Base-by-base conservation (phyloP, 2,888 invertebrate genomes). In the Vesta saturnalis region DNA sequence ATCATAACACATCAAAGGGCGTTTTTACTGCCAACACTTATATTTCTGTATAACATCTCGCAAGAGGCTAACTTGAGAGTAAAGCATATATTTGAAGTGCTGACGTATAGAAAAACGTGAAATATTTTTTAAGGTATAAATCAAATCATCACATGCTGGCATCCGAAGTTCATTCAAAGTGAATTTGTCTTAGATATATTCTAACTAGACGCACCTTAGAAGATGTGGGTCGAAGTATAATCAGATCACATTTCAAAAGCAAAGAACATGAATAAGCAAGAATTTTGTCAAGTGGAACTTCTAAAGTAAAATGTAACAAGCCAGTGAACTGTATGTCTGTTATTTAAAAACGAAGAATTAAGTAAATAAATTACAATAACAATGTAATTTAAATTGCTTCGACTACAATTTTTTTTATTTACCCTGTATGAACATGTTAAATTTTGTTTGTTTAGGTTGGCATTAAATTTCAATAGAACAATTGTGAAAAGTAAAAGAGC, bases 201-300 rank as follows among this genome's bases (percentile, higher is more conserved):
- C 60, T 60, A 60, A 60, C 60, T 60, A 39, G 8, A 39, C 39
- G 39, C 39, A n/a, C n/a, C 39, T 39, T 39, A 2, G 39, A 60
- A 66, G 66, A 66, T 66, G 60, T 60, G 66, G 62, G 67, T 54
- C 62, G 67, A 62, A 69, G 52, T 54, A 62, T 63, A 70, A 68
- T 68, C 60, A 70, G 70, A 70, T 71, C 69, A 64, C 62, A 61
- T 72, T 71, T 67, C 71, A 71, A 71, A 71, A 61, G 71, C 69
- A 72, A 47, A 64, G 46, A 64, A 69, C 69, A 69, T 67, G 72
- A 71, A 71, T 67, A 66, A 60, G 54, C 69, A 70, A 62, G 64
- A 59, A 63, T 64, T 66, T 66, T 64, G 62, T 71, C 72, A 63
- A 71, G 72, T 71, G 71, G 71, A 72, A 71, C 69, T 62, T 49